Evolutionary conservation across 2,888 invertebrate genomes (phyloP), one percentile per base, ranked within the genome.

Genomic region (Dryomyza anilis): DNA sequence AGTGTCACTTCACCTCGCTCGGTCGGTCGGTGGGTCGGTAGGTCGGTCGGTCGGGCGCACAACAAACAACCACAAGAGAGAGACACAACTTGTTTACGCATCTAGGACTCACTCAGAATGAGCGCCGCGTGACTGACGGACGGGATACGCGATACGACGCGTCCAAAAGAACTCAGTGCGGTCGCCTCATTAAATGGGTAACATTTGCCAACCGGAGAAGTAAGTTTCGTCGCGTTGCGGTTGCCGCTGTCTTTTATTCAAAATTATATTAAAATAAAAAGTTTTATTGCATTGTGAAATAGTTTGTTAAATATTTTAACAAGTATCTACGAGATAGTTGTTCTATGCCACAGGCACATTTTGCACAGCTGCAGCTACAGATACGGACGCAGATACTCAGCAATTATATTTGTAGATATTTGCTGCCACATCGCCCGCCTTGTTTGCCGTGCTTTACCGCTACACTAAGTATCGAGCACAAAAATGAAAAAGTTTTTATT

Each of bases 131-230:
- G n/a, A n/a, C n/a, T n/a, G n/a, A n/a, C n/a, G n/a, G n/a, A n/a
- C n/a, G n/a, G n/a, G n/a, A n/a, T n/a, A n/a, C n/a, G n/a, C n/a
- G n/a, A n/a, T n/a, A n/a, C n/a, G n/a, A n/a, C n/a, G n/a, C n/a
- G n/a, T n/a, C n/a, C n/a, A n/a, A n/a, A n/a, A n/a, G n/a, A 25
- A 55, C 10, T 30, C 30, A 45, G 52, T 6, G 12, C 1, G 21
- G 30, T 25, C n/a, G 45, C 27, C 29, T 53, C 45, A 39, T 67
- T 65, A 66, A 68, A 70, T 69, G 69, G 69, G 69, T 36, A 70
- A 70, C 67, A 65, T 70, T 67, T 70, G 70, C 59, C 67, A 52
- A 30, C 66, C 59, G 46, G 64, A 66, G 43, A 64, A 63, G 68
- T 70, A 67, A 57, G 69, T 68, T 60, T 53, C n/a, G n/a, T 36